Conservation (phyloP, 2,888 invertebrate genomes). For the Cephus pulcher region DNA sequence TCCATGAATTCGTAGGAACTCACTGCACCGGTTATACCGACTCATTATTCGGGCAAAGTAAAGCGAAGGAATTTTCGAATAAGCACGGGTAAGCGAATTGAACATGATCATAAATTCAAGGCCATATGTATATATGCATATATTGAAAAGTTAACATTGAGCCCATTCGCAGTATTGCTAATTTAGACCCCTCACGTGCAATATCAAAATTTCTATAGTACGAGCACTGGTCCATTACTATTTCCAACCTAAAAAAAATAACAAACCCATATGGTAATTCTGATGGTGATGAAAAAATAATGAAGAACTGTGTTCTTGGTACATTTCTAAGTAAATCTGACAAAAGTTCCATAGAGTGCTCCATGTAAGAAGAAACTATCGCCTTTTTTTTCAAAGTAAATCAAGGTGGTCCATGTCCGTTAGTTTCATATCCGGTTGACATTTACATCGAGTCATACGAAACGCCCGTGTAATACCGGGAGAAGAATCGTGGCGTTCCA, state of each 20-base stretch:
- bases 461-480: background rate
- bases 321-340: background rate
- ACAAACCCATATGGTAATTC: background rate
- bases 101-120: background rate
- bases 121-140: background rate
- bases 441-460: constrained; percentile 25
- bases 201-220: background rate
- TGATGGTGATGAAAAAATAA: background rate
- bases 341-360: background rate
- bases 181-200: too few species aligned
- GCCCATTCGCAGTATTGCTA: too few species aligned
- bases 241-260: background rate
- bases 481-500: background rate
- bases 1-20: background rate
- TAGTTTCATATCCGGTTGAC: constrained; percentile 18
- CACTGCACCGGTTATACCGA: background rate
- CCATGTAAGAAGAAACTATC: background rate
- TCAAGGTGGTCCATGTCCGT: constrained; percentile 33
- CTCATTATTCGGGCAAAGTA: background rate
- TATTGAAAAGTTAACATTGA: too few species aligned
- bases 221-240: background rate
- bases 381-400: constrained; percentile 24
- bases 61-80: background rate
- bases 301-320: background rate
- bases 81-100: background rate